These are phyloP conservation scores for Sipha maydis DNA, from an alignment of 2,888 invertebrate species.

Conservation along the genomic window DNA sequence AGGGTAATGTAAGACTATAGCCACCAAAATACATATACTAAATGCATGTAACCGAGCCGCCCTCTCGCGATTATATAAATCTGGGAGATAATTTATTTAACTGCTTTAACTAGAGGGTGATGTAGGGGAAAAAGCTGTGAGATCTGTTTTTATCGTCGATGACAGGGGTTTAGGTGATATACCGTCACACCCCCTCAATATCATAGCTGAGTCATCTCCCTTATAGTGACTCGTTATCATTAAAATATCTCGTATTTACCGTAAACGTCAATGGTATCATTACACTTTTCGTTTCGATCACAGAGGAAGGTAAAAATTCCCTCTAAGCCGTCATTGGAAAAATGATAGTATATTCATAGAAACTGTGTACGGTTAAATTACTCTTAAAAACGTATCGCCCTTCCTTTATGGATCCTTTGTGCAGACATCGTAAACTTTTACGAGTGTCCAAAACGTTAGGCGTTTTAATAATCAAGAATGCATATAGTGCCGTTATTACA, in stretches of 20 bases:
- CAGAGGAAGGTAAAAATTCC: conserved; percentile 13
- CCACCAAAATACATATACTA: not conserved
- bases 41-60: conserved; percentile 28
- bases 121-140: conserved; percentile 32
- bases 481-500: conserved; percentile 43
- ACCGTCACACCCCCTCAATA: conserved; percentile 51
- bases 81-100: conserved; percentile 61
- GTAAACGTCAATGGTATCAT: not conserved
- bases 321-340: not conserved
- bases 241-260: not conserved
- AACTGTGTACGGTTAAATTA: conserved; percentile 7
- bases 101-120: conserved; percentile 41
- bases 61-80: conserved; percentile 50
- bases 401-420: not conserved
- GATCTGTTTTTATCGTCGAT: conserved; percentile 57
- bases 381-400: conserved; percentile 3
- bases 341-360: conserved; percentile 1
- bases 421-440: conserved; percentile 56
- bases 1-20: not conserved
- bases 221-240: conserved; percentile 13
- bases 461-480: conserved; percentile 56
- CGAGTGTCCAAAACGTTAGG: conserved; percentile 49
- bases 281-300: not conserved
- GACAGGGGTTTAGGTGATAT: conserved; percentile 53
- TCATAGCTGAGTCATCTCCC: conserved; percentile 51